A percentile compares a stretch with the other conserved stretches of the same genome.
Conservation (phyloP, 2,113 vertebrate genomes). For the Nannobrachium achirus region DNA sequence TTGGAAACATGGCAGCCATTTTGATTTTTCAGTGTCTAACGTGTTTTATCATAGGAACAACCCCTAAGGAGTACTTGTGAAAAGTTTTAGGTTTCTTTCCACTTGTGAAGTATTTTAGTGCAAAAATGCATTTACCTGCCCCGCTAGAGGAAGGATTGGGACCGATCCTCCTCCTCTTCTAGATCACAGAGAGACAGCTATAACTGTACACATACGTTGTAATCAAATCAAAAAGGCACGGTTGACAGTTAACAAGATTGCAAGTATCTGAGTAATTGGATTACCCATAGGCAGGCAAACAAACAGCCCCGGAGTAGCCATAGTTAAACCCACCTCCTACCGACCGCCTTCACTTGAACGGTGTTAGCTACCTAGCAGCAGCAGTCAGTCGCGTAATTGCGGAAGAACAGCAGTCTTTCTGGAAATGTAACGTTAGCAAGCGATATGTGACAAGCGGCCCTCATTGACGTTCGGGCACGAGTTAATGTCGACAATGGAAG, state of each 20-base stretch:
- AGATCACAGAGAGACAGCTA: constrained; percentile 16
- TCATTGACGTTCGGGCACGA: no score
- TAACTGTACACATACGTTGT: constrained; percentile 18
- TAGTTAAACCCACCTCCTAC: no score
- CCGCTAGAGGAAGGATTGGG: no score
- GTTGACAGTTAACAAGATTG: constrained; percentile 68
- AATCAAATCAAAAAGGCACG: constrained; percentile 58
- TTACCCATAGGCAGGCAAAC: constrained; percentile 40
- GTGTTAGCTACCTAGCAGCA: constrained; percentile 61
- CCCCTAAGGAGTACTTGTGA: no score
- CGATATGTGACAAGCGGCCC: neutral
- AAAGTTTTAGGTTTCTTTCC: no score
- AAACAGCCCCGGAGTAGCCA: constrained; percentile 7
- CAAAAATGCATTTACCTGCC: no score
- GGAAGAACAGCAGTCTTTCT: constrained; percentile 66
- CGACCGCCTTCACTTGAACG: constrained; percentile 27
- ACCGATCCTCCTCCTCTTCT: neutral
- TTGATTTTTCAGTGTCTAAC: no score
- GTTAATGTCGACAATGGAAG: no score
- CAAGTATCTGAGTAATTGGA: constrained; percentile 70
- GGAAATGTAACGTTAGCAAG: constrained; percentile 38
- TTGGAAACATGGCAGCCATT: no score
- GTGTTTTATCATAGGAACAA: no score
- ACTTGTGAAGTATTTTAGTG: no score
- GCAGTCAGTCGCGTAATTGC: constrained; percentile 65